A percentile compares a stretch with the other conserved stretches of the same genome.
These are phyloP conservation scores for Callocephalon fimbriatum DNA, from an alignment of 2,113 vertebrate genomes.

Conservation along the genomic window DNA sequence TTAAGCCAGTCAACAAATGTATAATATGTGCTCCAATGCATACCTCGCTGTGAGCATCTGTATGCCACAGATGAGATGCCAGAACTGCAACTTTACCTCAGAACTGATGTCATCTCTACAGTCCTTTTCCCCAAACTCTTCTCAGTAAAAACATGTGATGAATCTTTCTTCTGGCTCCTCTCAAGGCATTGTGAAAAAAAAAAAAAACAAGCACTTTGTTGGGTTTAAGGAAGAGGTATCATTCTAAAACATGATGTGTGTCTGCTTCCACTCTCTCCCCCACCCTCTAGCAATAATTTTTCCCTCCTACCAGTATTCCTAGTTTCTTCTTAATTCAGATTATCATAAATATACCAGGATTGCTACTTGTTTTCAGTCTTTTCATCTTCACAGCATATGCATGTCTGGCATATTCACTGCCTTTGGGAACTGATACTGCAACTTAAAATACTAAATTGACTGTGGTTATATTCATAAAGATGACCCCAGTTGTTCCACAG, in stretches of 20 bases:
- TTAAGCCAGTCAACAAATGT: not conserved
- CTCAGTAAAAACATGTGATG: not conserved
- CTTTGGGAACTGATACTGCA: not conserved
- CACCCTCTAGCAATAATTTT: fast-evolving
- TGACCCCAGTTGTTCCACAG: not conserved
- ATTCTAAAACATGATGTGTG: not conserved
- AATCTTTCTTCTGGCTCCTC: not conserved
- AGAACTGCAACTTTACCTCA: not conserved
- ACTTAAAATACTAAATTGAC: not conserved
- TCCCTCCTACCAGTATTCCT: not conserved
- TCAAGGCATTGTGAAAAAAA: not conserved
- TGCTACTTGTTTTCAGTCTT: not conserved
- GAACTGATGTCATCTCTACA: not conserved
- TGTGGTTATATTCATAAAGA: not conserved
- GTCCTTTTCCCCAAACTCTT: not conserved
- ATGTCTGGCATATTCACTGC: not conserved
- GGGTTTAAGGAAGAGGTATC: not conserved
- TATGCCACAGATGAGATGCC: not conserved
- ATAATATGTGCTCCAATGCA: not conserved
- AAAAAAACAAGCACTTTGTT: not conserved
- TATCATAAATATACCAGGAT: not conserved
- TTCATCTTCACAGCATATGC: not conserved
- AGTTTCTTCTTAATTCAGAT: not conserved
- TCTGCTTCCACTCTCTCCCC: not conserved
- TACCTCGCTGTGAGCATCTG: not conserved